Base-by-base conservation (phyloP, 1,140 invertebrate species). In the Hycleus phaleratus region DNA sequence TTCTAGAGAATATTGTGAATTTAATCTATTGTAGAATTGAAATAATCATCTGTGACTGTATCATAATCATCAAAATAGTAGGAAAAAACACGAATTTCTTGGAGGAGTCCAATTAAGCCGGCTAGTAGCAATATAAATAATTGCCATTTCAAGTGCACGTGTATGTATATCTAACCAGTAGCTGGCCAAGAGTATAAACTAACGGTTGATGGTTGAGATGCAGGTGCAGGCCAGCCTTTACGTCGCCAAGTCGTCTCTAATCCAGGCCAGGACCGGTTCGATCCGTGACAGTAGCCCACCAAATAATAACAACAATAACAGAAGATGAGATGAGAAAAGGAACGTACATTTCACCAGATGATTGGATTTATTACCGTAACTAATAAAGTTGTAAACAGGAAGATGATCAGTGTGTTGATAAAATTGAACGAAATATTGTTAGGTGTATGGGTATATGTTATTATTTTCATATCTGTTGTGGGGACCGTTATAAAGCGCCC, bases 171-270 rank as follows among this genome's bases (percentile, higher is more conserved):
- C 51, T 53, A 53, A 53, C 51, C 51, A 53, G 51, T 53, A 53
- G 51, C 51, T 32, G 51, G 46, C 42, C 46, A 53, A 53, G 40
- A 53, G 46, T 42, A 53, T 53, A 53, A 50, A 53, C 26, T 53
- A 53, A 53, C 51, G 51, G 51, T 53, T 53, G 51, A 53, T 53
- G n/a, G 42, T 32, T 53, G 42, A 42, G 43, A 46, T 53, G 51
- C 51, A 53, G 51, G 51, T 53, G 51, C 51, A 53, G 44, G 51
- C 26, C n/a, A 46, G 43, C 51, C 39, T 53, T 53, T 53, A 53
- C 46, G 46, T 53, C 51, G 32, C 32, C 32, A 32, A 32, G 32
- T 32, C 7, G 32, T 32, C 32, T 32, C 32, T 32, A 32, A 32
- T 32, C 32, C 32, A 32, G 32, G 32, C 32, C 32, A 32, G 32